phyloP scores from a whole-genome alignment of 2,113 vertebrate genomes.

The Excalfactoria chinensis region DNA sequence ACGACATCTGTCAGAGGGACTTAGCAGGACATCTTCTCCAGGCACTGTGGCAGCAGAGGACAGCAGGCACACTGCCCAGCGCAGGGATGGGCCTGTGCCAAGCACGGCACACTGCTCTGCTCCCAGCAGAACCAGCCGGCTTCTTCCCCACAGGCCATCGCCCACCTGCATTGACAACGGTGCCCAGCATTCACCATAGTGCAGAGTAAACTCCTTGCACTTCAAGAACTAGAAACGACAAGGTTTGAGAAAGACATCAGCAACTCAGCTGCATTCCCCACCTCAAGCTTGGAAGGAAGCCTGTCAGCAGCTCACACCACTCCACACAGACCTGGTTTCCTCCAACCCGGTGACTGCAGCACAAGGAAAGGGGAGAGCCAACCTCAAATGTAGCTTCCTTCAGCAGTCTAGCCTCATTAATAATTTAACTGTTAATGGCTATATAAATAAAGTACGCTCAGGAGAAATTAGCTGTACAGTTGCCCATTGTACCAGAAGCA shows the following conservation, averaged over 20 bases:
- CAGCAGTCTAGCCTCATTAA: conserved; percentile 47
- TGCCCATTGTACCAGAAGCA: not conserved
- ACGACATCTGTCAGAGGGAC: not conserved
- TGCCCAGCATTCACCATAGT: not conserved
- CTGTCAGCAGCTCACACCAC: not conserved
- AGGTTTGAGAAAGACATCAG: not conserved
- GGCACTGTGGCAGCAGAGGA: not conserved
- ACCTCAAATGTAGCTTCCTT: not conserved
- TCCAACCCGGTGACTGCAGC: conserved; percentile 5
- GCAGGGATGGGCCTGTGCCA: not conserved
- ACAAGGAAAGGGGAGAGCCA: conserved; percentile 30
- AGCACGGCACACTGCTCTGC: not conserved
- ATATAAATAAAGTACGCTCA: conserved; percentile 43
- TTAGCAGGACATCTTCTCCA: not conserved
- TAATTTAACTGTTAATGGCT: conserved; percentile 70
- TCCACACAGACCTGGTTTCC: not conserved
- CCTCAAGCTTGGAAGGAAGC: not conserved
- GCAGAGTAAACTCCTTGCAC: not conserved
- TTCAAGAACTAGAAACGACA: not conserved
- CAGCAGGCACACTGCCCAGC: not conserved
- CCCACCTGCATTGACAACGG: not conserved
- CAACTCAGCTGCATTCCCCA: not conserved
- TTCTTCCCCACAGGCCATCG: not conserved
- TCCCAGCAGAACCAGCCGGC: not conserved
- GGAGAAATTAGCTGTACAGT: not conserved